Evolutionary conservation across 2,888 invertebrate genomes (phyloP), one percentile per base, ranked within the genome.

Genomic region (Drosophila imparisetae): DNA sequence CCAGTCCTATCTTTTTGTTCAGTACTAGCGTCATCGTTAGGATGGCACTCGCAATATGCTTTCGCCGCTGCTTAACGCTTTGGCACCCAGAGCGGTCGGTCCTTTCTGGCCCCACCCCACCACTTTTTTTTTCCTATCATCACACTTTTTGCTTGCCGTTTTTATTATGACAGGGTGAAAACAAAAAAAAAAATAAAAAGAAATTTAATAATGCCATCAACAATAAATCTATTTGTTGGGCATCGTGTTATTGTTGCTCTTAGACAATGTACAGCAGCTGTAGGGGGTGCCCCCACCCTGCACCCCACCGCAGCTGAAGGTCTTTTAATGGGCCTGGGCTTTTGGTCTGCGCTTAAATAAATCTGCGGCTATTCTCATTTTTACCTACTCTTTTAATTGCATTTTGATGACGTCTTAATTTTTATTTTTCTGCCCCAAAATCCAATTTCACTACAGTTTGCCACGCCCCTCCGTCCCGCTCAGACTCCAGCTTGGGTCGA

Each of bases 191-290:
- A 45, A 80, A 40, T 34, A 61, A 54, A 64, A 72, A 75, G 71
- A 80, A 89, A 87, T 87, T 86, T 90, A 89, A 87, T 89, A 89
- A 89, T 89, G 88, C 90, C 90, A 87, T 83, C 80, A 89, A 90
- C 88, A 90, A 89, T 90, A 86, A 90, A 90, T 89, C 83, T 82
- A 89, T 90, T 89, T 89, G 87, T 74, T 72, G 70, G 76, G 79
- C 65, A 75, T 67, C 59, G 53, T 75, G 67, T 78, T 78, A 75
- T 72, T 73, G 73, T 66, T 73, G 50, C 48, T 62, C 64, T 70
- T 80, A 69, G 63, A 76, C 77, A 78, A 80, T 78, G 68, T 65
- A 78, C 62, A 71, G 62, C 71, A 71, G 80, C 66, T 60, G 64
- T 32, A 65, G 32, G 53, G 42, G 38, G n/a, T 11, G 29, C 29